Evolutionary conservation across 2,113 vertebrate species (phyloP).

Genomic region (Dasyurus viverrinus): DNA sequence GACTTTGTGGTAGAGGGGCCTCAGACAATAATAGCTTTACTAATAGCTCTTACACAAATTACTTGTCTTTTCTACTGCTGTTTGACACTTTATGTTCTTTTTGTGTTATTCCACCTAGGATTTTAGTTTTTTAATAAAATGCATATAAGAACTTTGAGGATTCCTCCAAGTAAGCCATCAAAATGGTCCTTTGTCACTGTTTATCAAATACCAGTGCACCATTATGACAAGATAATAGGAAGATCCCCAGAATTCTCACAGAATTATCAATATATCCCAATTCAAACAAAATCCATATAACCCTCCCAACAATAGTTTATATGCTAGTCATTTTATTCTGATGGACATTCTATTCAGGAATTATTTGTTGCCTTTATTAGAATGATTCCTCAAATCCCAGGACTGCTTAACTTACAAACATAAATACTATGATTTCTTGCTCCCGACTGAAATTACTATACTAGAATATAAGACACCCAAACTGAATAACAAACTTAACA

Average conservation of each 20-base stretch:
- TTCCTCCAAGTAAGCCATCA: neutral
- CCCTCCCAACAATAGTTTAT: neutral
- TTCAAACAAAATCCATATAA: neutral
- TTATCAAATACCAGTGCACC: neutral
- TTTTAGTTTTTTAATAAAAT: neutral
- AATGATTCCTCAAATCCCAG: neutral
- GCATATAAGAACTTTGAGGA: neutral
- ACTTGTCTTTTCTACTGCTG: neutral
- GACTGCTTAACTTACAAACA: neutral
- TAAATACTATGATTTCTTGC: neutral
- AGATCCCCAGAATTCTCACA: neutral
- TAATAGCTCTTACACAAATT: conserved; percentile 31
- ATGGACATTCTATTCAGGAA: neutral
- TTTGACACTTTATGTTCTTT: neutral
- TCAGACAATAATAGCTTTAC: neutral
- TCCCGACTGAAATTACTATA: neutral
- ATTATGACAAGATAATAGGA: neutral
- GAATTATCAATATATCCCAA: neutral
- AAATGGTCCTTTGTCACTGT: neutral
- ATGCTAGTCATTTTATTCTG: neutral
- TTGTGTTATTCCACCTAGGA: neutral
- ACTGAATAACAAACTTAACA: neutral
- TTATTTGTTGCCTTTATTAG: neutral
- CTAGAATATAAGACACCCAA: neutral
- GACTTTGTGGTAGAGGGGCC: neutral